Evolutionary conservation across 2,113 vertebrate species (phyloP).

Genomic region (Arenaria interpres): DNA sequence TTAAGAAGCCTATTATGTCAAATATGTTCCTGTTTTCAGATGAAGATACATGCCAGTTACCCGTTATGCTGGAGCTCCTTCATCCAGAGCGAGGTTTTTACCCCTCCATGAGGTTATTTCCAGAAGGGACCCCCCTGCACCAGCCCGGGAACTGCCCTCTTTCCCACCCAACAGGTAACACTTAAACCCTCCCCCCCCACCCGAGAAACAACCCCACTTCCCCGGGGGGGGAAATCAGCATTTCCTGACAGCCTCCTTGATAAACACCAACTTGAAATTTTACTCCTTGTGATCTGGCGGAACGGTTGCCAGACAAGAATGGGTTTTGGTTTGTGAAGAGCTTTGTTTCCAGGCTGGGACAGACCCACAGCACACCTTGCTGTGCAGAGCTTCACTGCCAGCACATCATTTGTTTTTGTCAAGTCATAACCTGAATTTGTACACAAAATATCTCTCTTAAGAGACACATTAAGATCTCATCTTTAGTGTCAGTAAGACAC

Average conservation of each 20-base stretch:
- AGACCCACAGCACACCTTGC: neutral
- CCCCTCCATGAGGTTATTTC: neutral
- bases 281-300: neutral
- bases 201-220: neutral
- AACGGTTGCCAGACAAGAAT: neutral
- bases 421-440: conserved; percentile 1
- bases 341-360: neutral
- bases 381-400: neutral
- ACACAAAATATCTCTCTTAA: neutral
- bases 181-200: neutral
- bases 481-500: neutral
- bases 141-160: too few species aligned
- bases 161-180: neutral
- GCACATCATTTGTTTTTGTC: neutral
- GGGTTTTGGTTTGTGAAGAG: neutral
- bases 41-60: neutral
- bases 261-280: neutral
- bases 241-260: neutral
- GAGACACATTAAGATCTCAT: neutral
- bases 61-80: neutral
- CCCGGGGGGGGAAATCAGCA: neutral
- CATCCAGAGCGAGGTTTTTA: neutral
- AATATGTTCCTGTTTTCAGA: neutral
- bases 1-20: neutral
- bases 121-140: neutral